phyloP scores from a whole-genome alignment of 1,140 invertebrate species.

The Saccostrea echinata region DNA sequence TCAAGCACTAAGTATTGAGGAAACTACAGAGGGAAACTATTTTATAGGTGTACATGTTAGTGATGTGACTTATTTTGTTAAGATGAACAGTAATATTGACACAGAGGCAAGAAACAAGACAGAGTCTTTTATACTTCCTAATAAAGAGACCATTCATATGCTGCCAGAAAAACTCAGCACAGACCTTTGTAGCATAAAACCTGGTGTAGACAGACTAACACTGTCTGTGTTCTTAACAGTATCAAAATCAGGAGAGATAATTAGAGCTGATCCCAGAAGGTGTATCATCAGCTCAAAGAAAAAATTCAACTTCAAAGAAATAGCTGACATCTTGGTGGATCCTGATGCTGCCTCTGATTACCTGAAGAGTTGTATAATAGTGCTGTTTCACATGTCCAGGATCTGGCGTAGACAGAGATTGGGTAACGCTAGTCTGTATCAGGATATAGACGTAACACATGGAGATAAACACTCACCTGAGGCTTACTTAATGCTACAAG shows the following conservation, averaged over 20 bases:
- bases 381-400: constrained; percentile 67
- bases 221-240: constrained; percentile 74
- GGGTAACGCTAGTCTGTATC: constrained; percentile 68
- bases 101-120: constrained; percentile 70
- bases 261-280: constrained; percentile 58
- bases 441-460: constrained; percentile 59
- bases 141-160: constrained; percentile 75
- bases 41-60: constrained; percentile 75
- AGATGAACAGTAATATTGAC: constrained; percentile 70
- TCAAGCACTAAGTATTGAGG: constrained; percentile 91
- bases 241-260: constrained; percentile 65
- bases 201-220: constrained; percentile 72
- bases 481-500: constrained; percentile 65
- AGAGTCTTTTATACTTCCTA: constrained; percentile 67
- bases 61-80: constrained; percentile 76
- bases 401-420: constrained; percentile 68
- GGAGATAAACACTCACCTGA: constrained; percentile 60
- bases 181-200: constrained; percentile 79
- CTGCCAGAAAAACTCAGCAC: constrained; percentile 76
- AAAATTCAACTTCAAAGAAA: constrained; percentile 67
- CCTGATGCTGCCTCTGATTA: constrained; percentile 65
- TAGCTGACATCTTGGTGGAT: constrained; percentile 69
- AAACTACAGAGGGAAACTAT: constrained; percentile 67
- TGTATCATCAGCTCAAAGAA: constrained; percentile 70
- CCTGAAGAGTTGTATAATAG: constrained; percentile 70